Conservation (phyloP, 2,888 invertebrate genomes). For the Sinhomidia bicolor region DNA sequence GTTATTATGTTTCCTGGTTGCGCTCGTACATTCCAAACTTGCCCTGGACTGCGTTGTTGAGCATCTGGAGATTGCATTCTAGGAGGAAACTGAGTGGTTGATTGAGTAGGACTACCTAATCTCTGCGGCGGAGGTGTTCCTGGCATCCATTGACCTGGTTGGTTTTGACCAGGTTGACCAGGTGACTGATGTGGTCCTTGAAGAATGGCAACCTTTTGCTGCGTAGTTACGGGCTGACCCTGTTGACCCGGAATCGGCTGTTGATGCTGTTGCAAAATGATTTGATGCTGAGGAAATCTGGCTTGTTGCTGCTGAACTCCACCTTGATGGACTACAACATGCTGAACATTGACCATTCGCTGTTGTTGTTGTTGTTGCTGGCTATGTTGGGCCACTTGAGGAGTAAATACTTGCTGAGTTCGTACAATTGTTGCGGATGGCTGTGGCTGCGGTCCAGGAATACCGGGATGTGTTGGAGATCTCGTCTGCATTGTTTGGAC, state of each 20-base stretch:
- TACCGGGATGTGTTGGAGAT: conserved; percentile 72
- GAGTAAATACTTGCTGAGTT: conserved; percentile 79
- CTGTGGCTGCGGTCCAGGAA: conserved; percentile 70
- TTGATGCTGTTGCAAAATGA: conserved; percentile 75
- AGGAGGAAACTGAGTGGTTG: conserved; percentile 52
- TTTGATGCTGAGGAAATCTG: conserved; percentile 72
- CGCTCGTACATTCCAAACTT: conserved; percentile 66
- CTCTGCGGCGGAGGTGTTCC: conserved; percentile 60
- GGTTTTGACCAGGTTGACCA: conserved; percentile 24
- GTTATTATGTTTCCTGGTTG: conserved; percentile 29
- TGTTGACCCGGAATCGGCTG: conserved; percentile 37
- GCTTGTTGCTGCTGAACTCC: conserved; percentile 66
- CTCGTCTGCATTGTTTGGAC: conserved; percentile 69
- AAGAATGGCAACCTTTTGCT: conserved; percentile 69
- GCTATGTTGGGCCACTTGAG: conserved; percentile 74
- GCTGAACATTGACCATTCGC: conserved; percentile 75
- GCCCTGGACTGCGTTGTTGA: conserved; percentile 64
- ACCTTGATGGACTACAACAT: conserved; percentile 78
- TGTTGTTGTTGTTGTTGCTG: conserved; percentile 70
- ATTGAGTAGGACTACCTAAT: conserved; percentile 67
- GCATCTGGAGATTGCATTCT: conserved; percentile 60
- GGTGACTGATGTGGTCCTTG: conserved; percentile 71
- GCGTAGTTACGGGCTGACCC: conserved; percentile 27
- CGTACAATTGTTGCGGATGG: conserved; percentile 73
- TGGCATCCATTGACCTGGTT: conserved; percentile 63